Evolutionary conservation across 2,797 vertebrate species (phyloP), one percentile per base, ranked within the genome.

Genomic region (Odontamblyopus lacepedii): DNA sequence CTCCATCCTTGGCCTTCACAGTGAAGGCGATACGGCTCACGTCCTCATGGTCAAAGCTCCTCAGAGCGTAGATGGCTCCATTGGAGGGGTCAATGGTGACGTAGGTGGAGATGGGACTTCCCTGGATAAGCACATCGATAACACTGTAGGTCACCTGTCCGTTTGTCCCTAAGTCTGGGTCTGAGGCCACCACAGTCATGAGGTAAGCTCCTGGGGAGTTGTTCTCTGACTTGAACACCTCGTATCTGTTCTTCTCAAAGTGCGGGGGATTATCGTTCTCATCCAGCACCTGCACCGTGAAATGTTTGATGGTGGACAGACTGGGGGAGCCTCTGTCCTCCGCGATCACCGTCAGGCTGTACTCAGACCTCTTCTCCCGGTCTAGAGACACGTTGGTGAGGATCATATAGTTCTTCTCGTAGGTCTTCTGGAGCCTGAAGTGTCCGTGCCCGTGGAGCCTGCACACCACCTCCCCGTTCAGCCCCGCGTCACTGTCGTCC

Each of bases 371-470:
- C 87, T 97, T 97, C 83, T 99, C 98, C 69, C 98, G 92, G 88
- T 99, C 97, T 82, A 99, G 75, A 0, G 96, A 96, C 69, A 95
- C 93, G 32, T 99, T 99, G 53, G 97, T 99, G 78, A 98, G 90
- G 85, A 99, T 97, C 91, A 99, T 95, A 78, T 97, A 99, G 89
- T 99, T 99, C 81, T 96, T 98, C 83, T 99, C 97, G 0, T 98
- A 95, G 56, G 95, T 98, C 87, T 97, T 97, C 83, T 98, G 97
- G 51, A 99, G 95, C 80, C 95, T 94, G 87, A 99, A 99, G 87
- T 98, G 97, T 0, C 97, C 96, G 0, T 98, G 97, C 0, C 97
- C 97, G 0, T 97, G 97, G 11, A 99, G 95, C 64, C 93, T 94
- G 86, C 97, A 99, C 19, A 94, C 85, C 18, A 98, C 88, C 80